phyloP scores from a whole-genome alignment of 1,140 invertebrate species.

The Sinonovacula constricta region DNA sequence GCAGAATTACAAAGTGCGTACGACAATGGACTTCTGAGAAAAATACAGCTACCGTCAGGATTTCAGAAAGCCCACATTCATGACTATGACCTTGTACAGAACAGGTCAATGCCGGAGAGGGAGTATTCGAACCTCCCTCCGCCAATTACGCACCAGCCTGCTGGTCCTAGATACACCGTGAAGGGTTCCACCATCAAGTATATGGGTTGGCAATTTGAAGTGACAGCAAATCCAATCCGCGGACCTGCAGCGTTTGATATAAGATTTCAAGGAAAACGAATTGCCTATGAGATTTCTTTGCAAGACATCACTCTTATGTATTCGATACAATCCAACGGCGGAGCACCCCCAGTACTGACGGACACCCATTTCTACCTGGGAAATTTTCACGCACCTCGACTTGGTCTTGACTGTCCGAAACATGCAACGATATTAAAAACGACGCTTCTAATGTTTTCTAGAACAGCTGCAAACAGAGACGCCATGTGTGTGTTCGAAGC shows the following conservation, averaged over 20 bases:
- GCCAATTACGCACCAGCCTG: constrained; percentile 25
- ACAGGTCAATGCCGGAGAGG: constrained; percentile 16
- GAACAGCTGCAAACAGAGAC: not conserved
- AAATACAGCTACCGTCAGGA: constrained; percentile 13
- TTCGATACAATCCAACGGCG: constrained; percentile 32
- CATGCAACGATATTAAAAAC: constrained; percentile 1
- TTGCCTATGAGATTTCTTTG: constrained; percentile 47
- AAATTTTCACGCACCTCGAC: constrained; percentile 14
- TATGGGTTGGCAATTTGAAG: constrained; percentile 43
- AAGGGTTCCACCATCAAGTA: constrained; percentile 15
- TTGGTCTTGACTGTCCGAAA: constrained; percentile 43
- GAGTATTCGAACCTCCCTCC: constrained; percentile 26
- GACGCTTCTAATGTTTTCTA: not conserved
- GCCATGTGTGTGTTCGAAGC: constrained; percentile 45
- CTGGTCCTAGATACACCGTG: constrained; percentile 35
- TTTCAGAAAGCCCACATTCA: not conserved
- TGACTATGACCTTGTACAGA: constrained; percentile 14
- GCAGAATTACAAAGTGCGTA: constrained; percentile 10
- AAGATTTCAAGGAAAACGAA: constrained; percentile 32
- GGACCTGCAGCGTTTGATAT: constrained; percentile 40
- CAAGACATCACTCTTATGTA: constrained; percentile 46
- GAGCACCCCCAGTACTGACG: constrained; percentile 10
- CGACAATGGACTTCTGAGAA: constrained; percentile 16
- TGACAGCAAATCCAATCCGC: constrained; percentile 23
- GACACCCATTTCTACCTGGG: constrained; percentile 34